phyloP scores from a whole-genome alignment of 2,888 invertebrate species.

The Ariolimax columbianus region DNA sequence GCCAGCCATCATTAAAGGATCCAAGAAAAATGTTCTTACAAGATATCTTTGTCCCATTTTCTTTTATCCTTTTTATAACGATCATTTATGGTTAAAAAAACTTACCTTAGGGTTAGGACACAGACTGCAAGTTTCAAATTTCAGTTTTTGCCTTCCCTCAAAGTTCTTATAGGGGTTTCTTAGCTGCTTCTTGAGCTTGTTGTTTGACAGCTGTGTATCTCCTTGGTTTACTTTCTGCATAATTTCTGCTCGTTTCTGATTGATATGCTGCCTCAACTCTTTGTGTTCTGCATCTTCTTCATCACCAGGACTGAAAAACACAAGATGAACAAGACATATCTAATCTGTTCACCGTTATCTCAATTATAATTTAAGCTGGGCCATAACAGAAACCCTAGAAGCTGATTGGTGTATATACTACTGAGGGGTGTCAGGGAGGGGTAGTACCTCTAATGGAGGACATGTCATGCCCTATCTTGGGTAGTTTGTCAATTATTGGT shows the following conservation, averaged over 20 bases:
- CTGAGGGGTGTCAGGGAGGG: too few species aligned
- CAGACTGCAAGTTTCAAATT: conserved; percentile 68
- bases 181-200: conserved; percentile 90
- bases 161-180: conserved; percentile 85
- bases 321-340: neutral
- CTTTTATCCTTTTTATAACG: too few species aligned
- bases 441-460: too few species aligned
- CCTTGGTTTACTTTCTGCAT: conserved; percentile 61
- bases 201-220: conserved; percentile 83
- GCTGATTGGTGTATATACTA: too few species aligned
- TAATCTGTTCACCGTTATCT: neutral
- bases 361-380: neutral
- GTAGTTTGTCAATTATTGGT: too few species aligned
- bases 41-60: too few species aligned
- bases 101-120: conserved; percentile 72
- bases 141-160: conserved; percentile 62
- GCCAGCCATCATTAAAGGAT: too few species aligned
- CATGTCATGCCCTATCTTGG: too few species aligned
- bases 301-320: conserved; percentile 56
- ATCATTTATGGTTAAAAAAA: neutral
- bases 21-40: too few species aligned
- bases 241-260: conserved; percentile 65
- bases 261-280: conserved; percentile 82
- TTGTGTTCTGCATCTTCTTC: conserved; percentile 82
- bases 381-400: too few species aligned